Percentiles rank a stretch among this genome's conserved stretches.
These are phyloP conservation scores for Aromia moschata DNA, from an alignment of 2,888 invertebrate species.

Conservation along the genomic window DNA sequence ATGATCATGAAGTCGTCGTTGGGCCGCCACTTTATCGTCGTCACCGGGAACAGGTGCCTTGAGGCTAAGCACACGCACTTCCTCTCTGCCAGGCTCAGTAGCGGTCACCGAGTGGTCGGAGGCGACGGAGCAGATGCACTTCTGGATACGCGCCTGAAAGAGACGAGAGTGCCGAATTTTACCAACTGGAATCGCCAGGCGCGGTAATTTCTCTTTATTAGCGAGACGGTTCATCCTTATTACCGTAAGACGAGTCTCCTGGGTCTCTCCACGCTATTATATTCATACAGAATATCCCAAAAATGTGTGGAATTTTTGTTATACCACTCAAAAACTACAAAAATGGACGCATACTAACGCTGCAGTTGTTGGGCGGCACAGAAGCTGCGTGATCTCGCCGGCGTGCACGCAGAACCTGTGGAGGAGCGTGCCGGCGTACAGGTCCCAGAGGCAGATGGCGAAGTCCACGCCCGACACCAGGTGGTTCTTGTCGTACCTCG, in stretches of 20 bases:
- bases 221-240: too few relatives aligned
- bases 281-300: too few relatives aligned
- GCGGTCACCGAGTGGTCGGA: conserved; percentile 97
- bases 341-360: conserved; percentile 73
- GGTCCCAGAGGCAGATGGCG: conserved; percentile 96
- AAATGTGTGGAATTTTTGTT: too few relatives aligned
- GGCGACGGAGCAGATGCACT: conserved; percentile 96
- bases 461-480: conserved; percentile 97
- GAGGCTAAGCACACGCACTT: conserved; percentile 93
- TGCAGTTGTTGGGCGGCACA: conserved; percentile 95
- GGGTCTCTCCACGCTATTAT: too few relatives aligned
- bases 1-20: conserved; percentile 98
- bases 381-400: conserved; percentile 93
- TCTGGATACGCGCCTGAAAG: conserved; percentile 85
- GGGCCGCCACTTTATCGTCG: conserved; percentile 95
- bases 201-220: too few relatives aligned
- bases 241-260: too few relatives aligned
- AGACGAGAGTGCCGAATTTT: too few relatives aligned
- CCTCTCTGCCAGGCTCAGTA: conserved; percentile 89
- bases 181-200: too few relatives aligned
- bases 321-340: too few relatives aligned
- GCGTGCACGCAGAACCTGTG: conserved; percentile 98
- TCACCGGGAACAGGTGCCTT: conserved; percentile 94
- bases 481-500: conserved; percentile 87
- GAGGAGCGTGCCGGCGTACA: conserved; percentile 86